Base-by-base conservation (phyloP, 1,140 invertebrate species). In the Drosophila nannoptera region DNA sequence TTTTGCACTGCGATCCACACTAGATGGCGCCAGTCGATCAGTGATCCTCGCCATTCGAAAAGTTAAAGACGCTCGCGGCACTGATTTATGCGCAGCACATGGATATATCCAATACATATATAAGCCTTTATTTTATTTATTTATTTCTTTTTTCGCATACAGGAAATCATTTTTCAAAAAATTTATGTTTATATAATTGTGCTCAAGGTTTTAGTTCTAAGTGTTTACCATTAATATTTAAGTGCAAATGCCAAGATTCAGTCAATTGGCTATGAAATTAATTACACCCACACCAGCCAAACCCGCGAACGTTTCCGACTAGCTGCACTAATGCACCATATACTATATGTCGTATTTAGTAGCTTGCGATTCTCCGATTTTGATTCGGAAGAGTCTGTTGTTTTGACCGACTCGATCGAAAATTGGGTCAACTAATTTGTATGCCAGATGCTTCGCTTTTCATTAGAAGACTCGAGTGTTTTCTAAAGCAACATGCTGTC, bases 1-100 rank as follows among this genome's bases (percentile, higher is more conserved):
- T 86, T 69, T 64, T 7, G 7, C 14, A 8, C 0, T 2, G 7
- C 0, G 33, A 58, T 22, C 11, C 32, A 6, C 80, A 48, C 11
- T 46, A 81, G 80, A 61, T 86, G 80, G 81, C 80, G 77, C 64
- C 60, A 63, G 45, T 2, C 29, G 63, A 74, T 68, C 66, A 32
- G 32, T 48, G 46, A 48, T 48, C 32, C n/a, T 42, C 6, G 33
- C 29, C 16, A 40, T 35, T 46, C 12, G 33, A 7, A 11, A 35
- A 33, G 33, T 42, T 9, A 16, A 35, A n/a, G 64, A 69, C 29
- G n/a, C 35, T 36, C 22, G 12, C 22, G 22, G 22, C 22, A n/a
- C 36, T 52, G 46, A 43, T 66, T 50, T 54, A 40, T 53, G 38
- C 9, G 16, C n/a, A 14, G 2, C 54, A 45, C 12, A 45, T 56